A percentile compares a stretch with the other conserved stretches of the same genome.
Conservation (phyloP, 2,888 invertebrate genomes). For the Pterobdella sp. region DNA sequence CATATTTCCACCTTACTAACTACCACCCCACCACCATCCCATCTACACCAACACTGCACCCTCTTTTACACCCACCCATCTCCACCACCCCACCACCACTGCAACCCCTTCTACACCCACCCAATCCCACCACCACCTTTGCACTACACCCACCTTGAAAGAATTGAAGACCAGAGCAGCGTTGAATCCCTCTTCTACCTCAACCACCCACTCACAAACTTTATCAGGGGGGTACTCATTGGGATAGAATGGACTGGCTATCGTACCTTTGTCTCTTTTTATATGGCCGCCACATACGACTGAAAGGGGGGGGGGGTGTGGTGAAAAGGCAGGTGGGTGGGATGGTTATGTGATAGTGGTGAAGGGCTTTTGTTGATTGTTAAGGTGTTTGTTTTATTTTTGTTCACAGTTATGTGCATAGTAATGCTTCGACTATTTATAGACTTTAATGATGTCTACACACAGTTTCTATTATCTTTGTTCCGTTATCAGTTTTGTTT, state of each 20-base stretch:
- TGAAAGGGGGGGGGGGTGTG: slow-evolving; percentile 49
- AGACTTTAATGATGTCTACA: neutral
- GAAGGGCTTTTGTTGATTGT: neutral
- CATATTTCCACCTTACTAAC: neutral
- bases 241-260: slow-evolving; percentile 95
- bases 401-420: neutral
- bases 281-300: slow-evolving; percentile 94
- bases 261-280: slow-evolving; percentile 63
- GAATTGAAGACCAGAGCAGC: slow-evolving; percentile 89
- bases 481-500: neutral
- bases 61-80: neutral
- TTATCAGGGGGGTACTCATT: slow-evolving; percentile 92
- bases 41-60: neutral
- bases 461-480: neutral
- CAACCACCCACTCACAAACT: slow-evolving; percentile 89
- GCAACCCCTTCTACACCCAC: neutral
- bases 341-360: neutral
- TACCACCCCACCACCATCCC: slow-evolving; percentile 1
- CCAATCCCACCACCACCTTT: neutral
- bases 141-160: slow-evolving; percentile 65
- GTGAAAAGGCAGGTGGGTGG: no score
- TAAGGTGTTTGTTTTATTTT: neutral
- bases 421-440: neutral
- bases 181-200: slow-evolving; percentile 77
- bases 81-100: neutral